Conservation (phyloP, 2,797 vertebrate genomes). For the Manis crassicaudata region DNA sequence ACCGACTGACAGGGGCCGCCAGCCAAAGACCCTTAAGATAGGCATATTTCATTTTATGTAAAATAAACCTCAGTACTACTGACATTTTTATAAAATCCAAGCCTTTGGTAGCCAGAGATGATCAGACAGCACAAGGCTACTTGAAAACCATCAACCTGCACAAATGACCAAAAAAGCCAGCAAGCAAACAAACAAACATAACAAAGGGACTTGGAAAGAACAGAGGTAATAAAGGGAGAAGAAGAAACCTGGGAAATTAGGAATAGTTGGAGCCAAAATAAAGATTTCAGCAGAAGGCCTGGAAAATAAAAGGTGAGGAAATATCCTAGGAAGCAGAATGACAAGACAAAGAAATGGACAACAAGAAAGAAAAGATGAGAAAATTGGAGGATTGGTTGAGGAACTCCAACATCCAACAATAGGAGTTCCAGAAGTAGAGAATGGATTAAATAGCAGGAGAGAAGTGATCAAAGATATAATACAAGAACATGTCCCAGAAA, state of each 20-base stretch:
- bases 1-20: background rate
- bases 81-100: background rate
- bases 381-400: slow-evolving; percentile 51
- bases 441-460: slow-evolving; percentile 34
- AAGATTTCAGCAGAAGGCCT: slow-evolving; percentile 18
- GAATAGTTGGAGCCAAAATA: slow-evolving; percentile 39
- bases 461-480: slow-evolving; percentile 56
- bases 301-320: slow-evolving; percentile 56
- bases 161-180: slow-evolving; percentile 33
- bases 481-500: slow-evolving; percentile 48
- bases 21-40: slow-evolving; percentile 38
- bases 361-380: slow-evolving; percentile 50
- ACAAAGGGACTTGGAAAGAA: slow-evolving; percentile 17
- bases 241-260: slow-evolving; percentile 52
- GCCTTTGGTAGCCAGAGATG: slow-evolving; percentile 31
- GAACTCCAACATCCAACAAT: slow-evolving; percentile 42
- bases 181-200: background rate
- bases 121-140: background rate
- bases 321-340: slow-evolving; percentile 41
- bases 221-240: slow-evolving; percentile 38
- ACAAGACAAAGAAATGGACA: slow-evolving; percentile 24
- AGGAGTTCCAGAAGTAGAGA: slow-evolving; percentile 62
- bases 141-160: slow-evolving; percentile 11
- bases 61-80: slow-evolving; percentile 9
- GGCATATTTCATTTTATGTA: slow-evolving; percentile 53